Conservation (phyloP, 1,140 invertebrate genomes). For the Hypothenemus hampei region DNA sequence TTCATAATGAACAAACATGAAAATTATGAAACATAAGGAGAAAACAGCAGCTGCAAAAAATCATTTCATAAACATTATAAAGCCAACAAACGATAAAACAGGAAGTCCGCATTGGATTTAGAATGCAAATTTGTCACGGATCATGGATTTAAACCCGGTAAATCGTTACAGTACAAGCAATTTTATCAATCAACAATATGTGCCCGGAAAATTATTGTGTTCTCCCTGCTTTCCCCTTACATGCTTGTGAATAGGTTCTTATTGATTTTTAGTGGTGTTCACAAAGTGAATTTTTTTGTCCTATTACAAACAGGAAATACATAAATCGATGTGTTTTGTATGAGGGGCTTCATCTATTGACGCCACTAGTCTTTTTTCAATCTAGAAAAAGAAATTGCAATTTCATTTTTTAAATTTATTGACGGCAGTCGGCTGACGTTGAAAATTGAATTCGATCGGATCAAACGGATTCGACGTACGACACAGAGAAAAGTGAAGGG, state of each 20-base stretch:
- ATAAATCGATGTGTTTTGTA: too few relatives aligned
- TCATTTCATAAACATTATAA: constrained; percentile 14
- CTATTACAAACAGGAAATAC: too few relatives aligned
- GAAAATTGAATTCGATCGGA: constrained; percentile 16
- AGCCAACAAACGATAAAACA: constrained; percentile 2
- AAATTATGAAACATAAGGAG: too few relatives aligned
- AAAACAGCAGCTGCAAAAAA: constrained; percentile 13
- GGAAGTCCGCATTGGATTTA: constrained; percentile 15
- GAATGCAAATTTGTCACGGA: constrained; percentile 20
- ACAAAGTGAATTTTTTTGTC: too few relatives aligned
- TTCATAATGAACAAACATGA: too few relatives aligned
- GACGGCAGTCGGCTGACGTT: constrained; percentile 15
- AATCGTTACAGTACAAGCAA: constrained; percentile 4
- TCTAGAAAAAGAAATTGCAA: constrained; percentile 18
- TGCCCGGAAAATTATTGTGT: constrained; percentile 6
- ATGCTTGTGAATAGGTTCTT: too few relatives aligned
- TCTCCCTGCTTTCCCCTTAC: not conserved
- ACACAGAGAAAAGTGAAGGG: not conserved
- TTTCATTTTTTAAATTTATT: constrained; percentile 20
- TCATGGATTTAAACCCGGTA: constrained; percentile 4
- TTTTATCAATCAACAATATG: constrained; percentile 14
- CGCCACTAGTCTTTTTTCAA: not conserved
- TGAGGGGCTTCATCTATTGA: not conserved
- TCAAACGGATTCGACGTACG: constrained; percentile 14
- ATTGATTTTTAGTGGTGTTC: too few relatives aligned